Conservation (phyloP, 2,888 invertebrate genomes). For the Dasypogon diadema region DNA sequence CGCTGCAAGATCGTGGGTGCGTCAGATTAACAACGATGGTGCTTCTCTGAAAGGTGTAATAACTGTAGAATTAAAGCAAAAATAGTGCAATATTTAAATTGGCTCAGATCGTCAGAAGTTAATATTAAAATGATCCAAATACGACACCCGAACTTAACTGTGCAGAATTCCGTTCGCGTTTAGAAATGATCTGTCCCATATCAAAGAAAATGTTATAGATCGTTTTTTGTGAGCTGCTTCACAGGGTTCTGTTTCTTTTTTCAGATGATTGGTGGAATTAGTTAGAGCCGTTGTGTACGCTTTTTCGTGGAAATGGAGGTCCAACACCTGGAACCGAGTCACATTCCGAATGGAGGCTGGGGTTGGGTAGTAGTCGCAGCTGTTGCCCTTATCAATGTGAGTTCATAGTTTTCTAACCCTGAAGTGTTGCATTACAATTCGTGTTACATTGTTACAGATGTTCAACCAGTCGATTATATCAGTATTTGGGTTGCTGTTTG, state of each 20-base stretch:
- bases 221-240: too few species aligned
- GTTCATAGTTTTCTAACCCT: constrained; percentile 60
- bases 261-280: background rate
- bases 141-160: too few species aligned
- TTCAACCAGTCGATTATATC: constrained; percentile 80
- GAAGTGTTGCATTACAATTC: background rate
- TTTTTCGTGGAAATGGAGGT: constrained; percentile 55
- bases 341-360: constrained; percentile 78
- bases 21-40: too few species aligned
- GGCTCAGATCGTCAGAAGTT: too few species aligned
- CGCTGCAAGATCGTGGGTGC: too few species aligned
- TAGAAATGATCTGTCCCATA: too few species aligned
- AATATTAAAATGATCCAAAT: too few species aligned
- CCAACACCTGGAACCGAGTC: background rate
- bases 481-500: constrained; percentile 78
- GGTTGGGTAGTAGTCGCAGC: constrained; percentile 80
- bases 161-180: too few species aligned
- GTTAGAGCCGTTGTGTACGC: background rate
- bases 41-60: too few species aligned
- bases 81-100: too few species aligned
- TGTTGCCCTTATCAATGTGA: constrained; percentile 76
- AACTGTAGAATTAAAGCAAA: too few species aligned
- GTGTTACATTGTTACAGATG: constrained; percentile 69
- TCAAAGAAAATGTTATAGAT: too few species aligned
- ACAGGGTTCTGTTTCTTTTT: background rate